Percentiles rank a stretch among this genome's conserved stretches.
phyloP scores from a whole-genome alignment of 2,888 invertebrate genomes.

The Brenthis hecate region DNA sequence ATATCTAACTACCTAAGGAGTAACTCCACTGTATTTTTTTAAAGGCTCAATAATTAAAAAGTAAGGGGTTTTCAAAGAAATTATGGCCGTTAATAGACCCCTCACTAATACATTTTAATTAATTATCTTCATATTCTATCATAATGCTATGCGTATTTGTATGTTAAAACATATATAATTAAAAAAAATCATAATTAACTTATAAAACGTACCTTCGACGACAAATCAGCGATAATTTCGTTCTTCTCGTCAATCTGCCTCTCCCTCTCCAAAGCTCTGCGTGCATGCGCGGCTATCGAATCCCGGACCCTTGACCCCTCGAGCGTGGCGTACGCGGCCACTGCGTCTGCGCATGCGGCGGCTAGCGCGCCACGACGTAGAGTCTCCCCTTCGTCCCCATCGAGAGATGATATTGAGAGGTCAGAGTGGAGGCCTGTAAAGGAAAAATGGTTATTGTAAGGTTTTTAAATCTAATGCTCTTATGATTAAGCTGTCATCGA shows the following conservation, averaged over 20 bases:
- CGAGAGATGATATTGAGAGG: constrained; percentile 85
- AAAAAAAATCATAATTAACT: too few species aligned
- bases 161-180: too few species aligned
- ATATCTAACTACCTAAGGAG: too few species aligned
- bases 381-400: constrained; percentile 78
- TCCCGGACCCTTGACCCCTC: constrained; percentile 89
- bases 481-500: too few species aligned
- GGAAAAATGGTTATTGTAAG: not conserved
- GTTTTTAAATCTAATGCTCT: too few species aligned
- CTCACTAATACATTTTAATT: too few species aligned
- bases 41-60: too few species aligned
- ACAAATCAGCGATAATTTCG: constrained; percentile 89
- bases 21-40: too few species aligned
- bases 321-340: constrained; percentile 87
- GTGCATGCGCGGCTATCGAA: constrained; percentile 88
- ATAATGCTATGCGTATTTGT: too few species aligned
- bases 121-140: too few species aligned
- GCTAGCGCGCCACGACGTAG: constrained; percentile 84
- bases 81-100: too few species aligned
- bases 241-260: constrained; percentile 91
- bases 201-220: constrained; percentile 85
- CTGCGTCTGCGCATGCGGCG: constrained; percentile 89
- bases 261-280: constrained; percentile 89
- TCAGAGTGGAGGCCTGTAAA: constrained; percentile 85
- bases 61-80: too few species aligned